These are phyloP conservation scores for Phyllopteryx taeniolatus DNA, from an alignment of 2,113 vertebrate species.

Conservation along the genomic window DNA sequence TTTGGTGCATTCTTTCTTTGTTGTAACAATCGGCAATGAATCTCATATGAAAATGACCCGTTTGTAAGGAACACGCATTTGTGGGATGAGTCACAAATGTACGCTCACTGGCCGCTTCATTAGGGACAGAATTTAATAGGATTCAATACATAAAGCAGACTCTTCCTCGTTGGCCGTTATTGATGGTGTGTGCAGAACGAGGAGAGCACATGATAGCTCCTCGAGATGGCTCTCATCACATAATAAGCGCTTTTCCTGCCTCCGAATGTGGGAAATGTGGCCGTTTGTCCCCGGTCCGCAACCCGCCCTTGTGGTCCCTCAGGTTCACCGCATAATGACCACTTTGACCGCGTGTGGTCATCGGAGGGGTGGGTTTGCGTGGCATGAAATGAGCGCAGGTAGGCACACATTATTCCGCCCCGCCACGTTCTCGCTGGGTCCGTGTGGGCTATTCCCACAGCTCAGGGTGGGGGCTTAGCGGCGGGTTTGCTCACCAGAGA, in stretches of 20 bases:
- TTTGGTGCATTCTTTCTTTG: no score
- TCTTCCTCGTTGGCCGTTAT: background rate
- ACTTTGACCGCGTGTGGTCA: conserved; percentile 74
- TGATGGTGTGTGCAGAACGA: conserved; percentile 1
- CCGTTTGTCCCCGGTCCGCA: conserved; percentile 48
- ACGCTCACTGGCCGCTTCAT: background rate
- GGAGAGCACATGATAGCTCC: background rate
- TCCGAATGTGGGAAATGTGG: conserved; percentile 74
- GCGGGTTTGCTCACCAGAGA: conserved; percentile 75
- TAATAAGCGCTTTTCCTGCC: conserved; percentile 66
- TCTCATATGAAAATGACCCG: no score
- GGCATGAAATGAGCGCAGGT: conserved; percentile 60
- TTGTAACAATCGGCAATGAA: no score
- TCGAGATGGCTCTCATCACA: conserved; percentile 58
- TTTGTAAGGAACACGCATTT: no score
- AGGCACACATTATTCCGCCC: conserved; percentile 77
- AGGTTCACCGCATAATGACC: conserved; percentile 79
- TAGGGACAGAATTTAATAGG: no score
- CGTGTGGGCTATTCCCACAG: conserved; percentile 76
- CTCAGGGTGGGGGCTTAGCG: conserved; percentile 60
- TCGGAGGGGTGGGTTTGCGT: conserved; percentile 54
- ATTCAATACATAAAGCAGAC: no score
- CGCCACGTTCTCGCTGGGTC: conserved; percentile 45
- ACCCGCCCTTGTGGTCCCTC: conserved; percentile 81
- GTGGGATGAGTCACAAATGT: background rate